Percentiles rank a stretch among this genome's conserved stretches.
phyloP scores from a whole-genome alignment of 2,797 vertebrate genomes.

The Anableps anableps region DNA sequence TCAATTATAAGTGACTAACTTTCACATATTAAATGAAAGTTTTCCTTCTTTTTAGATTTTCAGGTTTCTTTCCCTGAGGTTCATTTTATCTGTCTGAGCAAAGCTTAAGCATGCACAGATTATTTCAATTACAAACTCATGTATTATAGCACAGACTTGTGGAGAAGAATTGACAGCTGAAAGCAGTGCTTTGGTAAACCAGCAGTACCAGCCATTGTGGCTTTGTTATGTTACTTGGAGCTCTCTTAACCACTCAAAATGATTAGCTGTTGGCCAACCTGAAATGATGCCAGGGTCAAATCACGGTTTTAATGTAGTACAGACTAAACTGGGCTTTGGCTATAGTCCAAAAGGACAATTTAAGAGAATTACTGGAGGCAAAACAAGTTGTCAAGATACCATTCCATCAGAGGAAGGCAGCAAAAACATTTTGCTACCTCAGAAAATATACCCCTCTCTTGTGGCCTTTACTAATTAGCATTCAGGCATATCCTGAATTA shows the following conservation, averaged over 20 bases:
- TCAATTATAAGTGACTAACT: conserved; percentile 11
- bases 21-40: conserved; percentile 10
- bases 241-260: conserved; percentile 78
- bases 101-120: conserved; percentile 2
- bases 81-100: background rate
- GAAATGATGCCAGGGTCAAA: conserved; percentile 77
- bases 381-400: conserved; percentile 81
- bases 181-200: conserved; percentile 12
- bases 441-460: conserved; percentile 51
- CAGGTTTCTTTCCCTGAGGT: conserved; percentile 5
- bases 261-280: conserved; percentile 82
- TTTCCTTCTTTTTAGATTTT: background rate
- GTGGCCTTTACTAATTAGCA: conserved; percentile 42
- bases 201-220: conserved; percentile 24
- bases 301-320: conserved; percentile 78
- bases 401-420: conserved; percentile 63
- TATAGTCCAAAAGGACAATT: conserved; percentile 81
- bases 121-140: background rate
- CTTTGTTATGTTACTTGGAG: conserved; percentile 61
- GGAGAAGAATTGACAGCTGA: background rate
- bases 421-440: conserved; percentile 64
- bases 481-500: conserved; percentile 39
- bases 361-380: conserved; percentile 79
- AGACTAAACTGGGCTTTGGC: conserved; percentile 76
- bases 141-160: background rate